Evolutionary conservation across 2,888 invertebrate species (phyloP).

Genomic region (Nemapogon koenigi): DNA sequence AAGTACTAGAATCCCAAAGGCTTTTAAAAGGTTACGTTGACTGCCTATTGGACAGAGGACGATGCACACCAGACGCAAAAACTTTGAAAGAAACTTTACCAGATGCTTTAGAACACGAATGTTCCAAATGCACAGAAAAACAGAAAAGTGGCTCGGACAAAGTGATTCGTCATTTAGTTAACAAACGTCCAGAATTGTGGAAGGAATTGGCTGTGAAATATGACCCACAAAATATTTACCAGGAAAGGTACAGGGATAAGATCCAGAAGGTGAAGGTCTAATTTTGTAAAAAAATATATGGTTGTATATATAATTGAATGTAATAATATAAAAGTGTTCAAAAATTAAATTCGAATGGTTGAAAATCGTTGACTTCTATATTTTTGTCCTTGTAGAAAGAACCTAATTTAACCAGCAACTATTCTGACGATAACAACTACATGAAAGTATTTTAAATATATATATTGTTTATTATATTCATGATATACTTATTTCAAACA

Average conservation of each 20-base stretch:
- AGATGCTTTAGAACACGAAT: conserved; percentile 74
- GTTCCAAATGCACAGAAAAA: conserved; percentile 73
- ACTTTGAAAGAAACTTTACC: conserved; percentile 68
- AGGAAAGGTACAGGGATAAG: conserved; percentile 66
- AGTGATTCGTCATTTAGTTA: conserved; percentile 71
- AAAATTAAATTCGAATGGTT: no score
- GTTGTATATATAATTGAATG: no score
- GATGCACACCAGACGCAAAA: conserved; percentile 72
- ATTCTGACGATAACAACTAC: no score
- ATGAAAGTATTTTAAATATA: no score
- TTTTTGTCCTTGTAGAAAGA: no score
- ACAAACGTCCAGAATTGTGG: conserved; percentile 73
- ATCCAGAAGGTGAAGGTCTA: conserved; percentile 35
- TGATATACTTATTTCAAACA: no score
- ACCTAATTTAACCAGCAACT: no score
- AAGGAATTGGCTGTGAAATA: conserved; percentile 71
- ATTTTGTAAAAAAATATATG: no score
- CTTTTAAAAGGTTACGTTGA: conserved; percentile 72
- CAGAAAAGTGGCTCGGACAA: conserved; percentile 63
- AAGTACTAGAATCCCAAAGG: conserved; percentile 69
- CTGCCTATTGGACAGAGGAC: conserved; percentile 69
- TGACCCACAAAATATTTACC: conserved; percentile 73
- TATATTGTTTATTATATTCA: no score
- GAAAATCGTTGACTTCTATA: no score
- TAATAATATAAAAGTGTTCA: no score